phyloP scores from a whole-genome alignment of 2,113 vertebrate genomes.

The Macroglossus sobrinus region DNA sequence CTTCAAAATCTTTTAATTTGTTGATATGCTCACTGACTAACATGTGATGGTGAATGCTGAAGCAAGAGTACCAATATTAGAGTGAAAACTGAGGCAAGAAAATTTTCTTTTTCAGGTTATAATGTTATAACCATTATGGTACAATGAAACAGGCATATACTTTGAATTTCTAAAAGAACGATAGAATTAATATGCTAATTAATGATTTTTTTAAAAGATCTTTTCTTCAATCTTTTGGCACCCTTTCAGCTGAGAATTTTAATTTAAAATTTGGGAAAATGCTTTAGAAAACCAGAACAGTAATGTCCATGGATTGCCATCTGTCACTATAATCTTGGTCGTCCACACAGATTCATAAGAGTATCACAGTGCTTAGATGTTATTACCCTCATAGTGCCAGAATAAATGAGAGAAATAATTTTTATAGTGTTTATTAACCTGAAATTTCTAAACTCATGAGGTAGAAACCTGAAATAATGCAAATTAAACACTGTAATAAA shows the following conservation, averaged over 20 bases:
- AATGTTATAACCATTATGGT: constrained; percentile 58
- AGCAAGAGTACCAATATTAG: constrained; percentile 29
- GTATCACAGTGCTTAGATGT: neutral
- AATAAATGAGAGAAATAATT: constrained; percentile 1
- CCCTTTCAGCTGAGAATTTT: constrained; percentile 49
- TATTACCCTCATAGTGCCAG: neutral
- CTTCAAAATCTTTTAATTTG: constrained; percentile 27
- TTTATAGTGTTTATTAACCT: constrained; percentile 32
- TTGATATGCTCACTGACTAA: constrained; percentile 17
- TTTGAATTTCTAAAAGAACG: constrained; percentile 60
- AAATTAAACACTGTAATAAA: constrained; percentile 41
- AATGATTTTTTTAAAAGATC: constrained; percentile 75
- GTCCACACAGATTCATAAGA: neutral
- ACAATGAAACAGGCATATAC: neutral
- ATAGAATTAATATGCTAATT: constrained; percentile 62
- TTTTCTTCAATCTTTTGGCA: constrained; percentile 59
- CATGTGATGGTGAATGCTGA: neutral
- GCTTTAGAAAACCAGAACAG: neutral
- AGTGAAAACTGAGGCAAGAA: constrained; percentile 19
- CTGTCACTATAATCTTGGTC: neutral
- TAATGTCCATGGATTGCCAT: neutral
- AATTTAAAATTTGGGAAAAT: constrained; percentile 62
- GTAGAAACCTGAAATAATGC: neutral
- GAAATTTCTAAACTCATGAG: neutral
- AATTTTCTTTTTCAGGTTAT: constrained; percentile 43